Base-by-base conservation (phyloP, 2,113 vertebrate genomes). In the Dasyornis broadbenti region DNA sequence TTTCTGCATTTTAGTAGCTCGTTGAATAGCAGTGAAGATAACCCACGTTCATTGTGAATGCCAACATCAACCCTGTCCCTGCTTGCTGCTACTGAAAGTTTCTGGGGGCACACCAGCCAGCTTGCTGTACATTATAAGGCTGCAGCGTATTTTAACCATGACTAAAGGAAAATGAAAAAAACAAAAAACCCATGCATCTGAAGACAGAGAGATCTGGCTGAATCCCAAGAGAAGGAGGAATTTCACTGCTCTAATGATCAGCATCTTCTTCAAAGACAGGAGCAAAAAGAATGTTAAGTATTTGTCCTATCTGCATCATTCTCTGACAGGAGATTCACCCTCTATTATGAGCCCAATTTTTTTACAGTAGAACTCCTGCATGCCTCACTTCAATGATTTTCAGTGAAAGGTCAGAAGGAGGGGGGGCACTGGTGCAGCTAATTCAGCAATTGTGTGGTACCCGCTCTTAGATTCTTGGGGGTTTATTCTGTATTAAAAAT, bases 401-500 rank as follows among this genome's bases (percentile, higher is more conserved):
- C 68, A 91, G 45, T 56, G 72, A 86, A 75, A 70, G 57, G 45
- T 40, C 50, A 61, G 77, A 79, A 85, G 44, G 64, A 72, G 53
- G 28, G 75, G 75, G 65, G 66, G 68, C 60, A 60, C 15, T 72
- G 42, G 54, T 83, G 7, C 86, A 76, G 82, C 61, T 79, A 84
- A 89, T 82, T 75, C 84, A 79, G 86, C 87, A 65, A 60, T 92
- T 65, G 22, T 84, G 37, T 40, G 52, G 59, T 27, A 76, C 66
- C 42, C 2, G 0, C 54, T 87, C 76, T 70, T 44, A 89, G 65
- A 83, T 91, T 92, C 59, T 81, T 59, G 61, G 21, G 72, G 28
- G 40, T 91, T 95, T 86, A 54, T 94, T 95, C 76, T 77, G 39
- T 84, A 94, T 83, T 72, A 88, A 96, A 92, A 95, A 82, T 81